phyloP scores from a whole-genome alignment of 2,888 invertebrate species.

The Ectropis crepuscularia region DNA sequence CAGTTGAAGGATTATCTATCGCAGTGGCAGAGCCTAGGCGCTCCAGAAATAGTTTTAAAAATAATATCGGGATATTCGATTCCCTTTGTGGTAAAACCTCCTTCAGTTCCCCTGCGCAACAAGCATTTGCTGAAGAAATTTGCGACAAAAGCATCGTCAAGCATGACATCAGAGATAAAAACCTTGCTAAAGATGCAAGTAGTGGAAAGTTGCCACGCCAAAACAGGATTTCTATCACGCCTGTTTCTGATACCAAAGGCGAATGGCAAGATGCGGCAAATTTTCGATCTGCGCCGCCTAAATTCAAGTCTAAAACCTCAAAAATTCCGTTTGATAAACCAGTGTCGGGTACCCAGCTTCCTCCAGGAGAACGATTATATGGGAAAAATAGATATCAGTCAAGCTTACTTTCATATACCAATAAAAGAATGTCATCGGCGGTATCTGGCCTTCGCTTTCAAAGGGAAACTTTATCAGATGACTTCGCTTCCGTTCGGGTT shows the following conservation, averaged over 20 bases:
- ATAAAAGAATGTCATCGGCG: slow-evolving; percentile 32
- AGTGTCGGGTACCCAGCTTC: slow-evolving; percentile 30
- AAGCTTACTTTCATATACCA: slow-evolving; percentile 39
- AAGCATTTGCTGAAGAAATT: slow-evolving; percentile 5
- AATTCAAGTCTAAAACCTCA: slow-evolving; percentile 27
- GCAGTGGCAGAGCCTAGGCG: slow-evolving; percentile 11
- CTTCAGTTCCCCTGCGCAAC: slow-evolving; percentile 22
- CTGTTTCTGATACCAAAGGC: slow-evolving; percentile 18
- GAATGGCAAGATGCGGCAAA: slow-evolving; percentile 34
- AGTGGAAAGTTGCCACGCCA: slow-evolving; percentile 21
- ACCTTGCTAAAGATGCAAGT: slow-evolving; percentile 13
- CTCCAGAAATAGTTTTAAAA: slow-evolving; percentile 18
- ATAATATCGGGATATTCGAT: slow-evolving; percentile 32
- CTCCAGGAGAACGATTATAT: slow-evolving; percentile 29
- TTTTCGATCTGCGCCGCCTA: slow-evolving; percentile 35
- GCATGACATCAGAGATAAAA: slow-evolving; percentile 21
- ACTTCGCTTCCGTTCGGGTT: slow-evolving; percentile 41
- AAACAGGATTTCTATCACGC: slow-evolving; percentile 14
- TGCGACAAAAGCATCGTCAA: slow-evolving; percentile 18
- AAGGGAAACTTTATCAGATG: slow-evolving; percentile 28
- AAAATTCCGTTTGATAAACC: slow-evolving; percentile 37
- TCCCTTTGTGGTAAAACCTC: slow-evolving; percentile 34
- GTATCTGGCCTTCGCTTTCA: slow-evolving; percentile 29
- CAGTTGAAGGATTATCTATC: slow-evolving; percentile 2
- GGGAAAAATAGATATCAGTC: slow-evolving; percentile 36